These are phyloP conservation scores for Nylanderia fulva DNA, from an alignment of 1,140 invertebrate genomes.

Conservation along the genomic window DNA sequence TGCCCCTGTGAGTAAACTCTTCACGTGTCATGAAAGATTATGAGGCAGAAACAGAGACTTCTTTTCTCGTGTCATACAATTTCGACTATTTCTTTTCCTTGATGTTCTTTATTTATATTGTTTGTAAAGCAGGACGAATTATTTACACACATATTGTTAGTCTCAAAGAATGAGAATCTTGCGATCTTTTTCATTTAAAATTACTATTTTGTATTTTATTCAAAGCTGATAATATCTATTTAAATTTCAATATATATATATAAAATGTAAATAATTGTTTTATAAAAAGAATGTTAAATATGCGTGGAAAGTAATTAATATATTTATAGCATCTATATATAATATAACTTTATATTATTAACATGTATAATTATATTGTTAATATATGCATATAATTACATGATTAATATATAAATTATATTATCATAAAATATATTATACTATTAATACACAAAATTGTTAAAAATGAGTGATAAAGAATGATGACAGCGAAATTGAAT, in stretches of 20 bases:
- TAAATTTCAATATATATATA: neutral
- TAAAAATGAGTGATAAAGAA: neutral
- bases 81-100: slow-evolving; percentile 16
- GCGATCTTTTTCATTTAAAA: neutral
- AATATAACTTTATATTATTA: too few species aligned
- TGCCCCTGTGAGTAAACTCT: neutral
- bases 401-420: neutral
- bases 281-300: neutral
- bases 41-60: slow-evolving; percentile 17
- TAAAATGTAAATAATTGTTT: neutral
- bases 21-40: slow-evolving; percentile 1
- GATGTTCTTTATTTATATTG: neutral
- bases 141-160: neutral
- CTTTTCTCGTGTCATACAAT: slow-evolving; percentile 12
- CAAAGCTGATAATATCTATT: neutral
- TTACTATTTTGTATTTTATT: neutral
- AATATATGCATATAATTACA: too few species aligned
- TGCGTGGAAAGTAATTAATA: neutral
- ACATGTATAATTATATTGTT: neutral
- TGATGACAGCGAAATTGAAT: neutral
- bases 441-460: neutral
- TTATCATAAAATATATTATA: neutral
- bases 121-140: neutral
- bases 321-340: too few species aligned
- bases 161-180: neutral